Evolutionary conservation across 2,113 vertebrate genomes (phyloP), one percentile per base, ranked within the genome.

Genomic region (Parus major): DNA sequence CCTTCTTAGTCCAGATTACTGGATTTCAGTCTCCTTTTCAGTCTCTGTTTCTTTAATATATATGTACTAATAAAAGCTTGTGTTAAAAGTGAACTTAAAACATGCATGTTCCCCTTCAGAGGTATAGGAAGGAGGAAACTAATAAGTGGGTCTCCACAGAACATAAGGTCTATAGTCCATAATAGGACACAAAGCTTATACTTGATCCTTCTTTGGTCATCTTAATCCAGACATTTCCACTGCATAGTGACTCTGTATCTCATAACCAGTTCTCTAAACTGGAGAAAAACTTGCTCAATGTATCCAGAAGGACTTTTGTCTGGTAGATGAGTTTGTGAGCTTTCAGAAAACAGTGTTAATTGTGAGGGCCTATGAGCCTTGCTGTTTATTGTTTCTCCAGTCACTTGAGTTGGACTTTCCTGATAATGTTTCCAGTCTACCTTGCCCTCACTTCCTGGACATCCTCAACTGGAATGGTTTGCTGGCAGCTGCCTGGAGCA

Each of bases 41-140:
- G 21, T 55, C 69, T 57, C 12, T 11, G 17, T 84, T 73, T 93
- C 69, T 81, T 73, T 63, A 75, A 21, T 60, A 29, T 5, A 11
- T 35, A 2, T 52, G 15, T 59, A 52, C 12, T 52, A 66, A 42
- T 57, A 66, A 71, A 84, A 87, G 6, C 9, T 15, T 71, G 10
- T 71, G 16, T 79, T 92, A 49, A 50, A 94, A 92, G 49, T 87
- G 39, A 55, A 27, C 21, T 68, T 75, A 29, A 87, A 79, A 60
- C 39, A 75, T 35, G 4, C 2, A 2, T 75, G 44, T 79, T 63
- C 36, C 3, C 8, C 5, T 88, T 88, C 41, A 64, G 82, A 82
- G 25, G 4, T 52, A 13, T 47, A 24, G 35, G 36, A 95, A 71
- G 27, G 42, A 75, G 8, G 24, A 71, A 72, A 33, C n/a, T 11